Percentiles rank a stretch among this genome's conserved stretches.
phyloP scores from a whole-genome alignment of 1,140 invertebrate species.

The Listronotus bonariensis region DNA sequence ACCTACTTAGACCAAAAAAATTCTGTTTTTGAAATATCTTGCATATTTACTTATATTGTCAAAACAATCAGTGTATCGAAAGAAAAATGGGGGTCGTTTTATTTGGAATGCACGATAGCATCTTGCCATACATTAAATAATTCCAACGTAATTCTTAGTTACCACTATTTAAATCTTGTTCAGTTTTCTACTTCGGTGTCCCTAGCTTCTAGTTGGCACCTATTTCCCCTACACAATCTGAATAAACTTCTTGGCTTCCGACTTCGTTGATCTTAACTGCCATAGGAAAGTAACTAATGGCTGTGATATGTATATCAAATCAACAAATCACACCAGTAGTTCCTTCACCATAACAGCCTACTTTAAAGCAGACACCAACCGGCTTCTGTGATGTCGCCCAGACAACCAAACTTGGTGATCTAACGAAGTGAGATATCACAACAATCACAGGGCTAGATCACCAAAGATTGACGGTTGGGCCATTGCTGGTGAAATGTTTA shows the following conservation, averaged over 20 bases:
- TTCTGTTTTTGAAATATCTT: too few species aligned
- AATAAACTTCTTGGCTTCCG: neutral
- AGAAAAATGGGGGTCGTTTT: too few species aligned
- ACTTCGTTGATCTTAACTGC: conserved; percentile 10
- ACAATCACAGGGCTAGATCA: conserved; percentile 56
- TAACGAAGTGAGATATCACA: conserved; percentile 45
- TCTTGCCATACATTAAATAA: too few species aligned
- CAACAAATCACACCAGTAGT: conserved; percentile 53
- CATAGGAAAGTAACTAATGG: conserved; percentile 53
- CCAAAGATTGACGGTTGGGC: conserved; percentile 49
- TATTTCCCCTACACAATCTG: neutral
- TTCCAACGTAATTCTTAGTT: too few species aligned
- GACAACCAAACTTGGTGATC: conserved; percentile 45
- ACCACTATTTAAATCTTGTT: too few species aligned
- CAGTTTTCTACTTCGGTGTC: too few species aligned
- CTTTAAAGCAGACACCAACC: neutral
- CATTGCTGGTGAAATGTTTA: neutral
- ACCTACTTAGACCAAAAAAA: too few species aligned
- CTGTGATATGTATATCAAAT: conserved; percentile 54
- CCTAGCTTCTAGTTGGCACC: neutral
- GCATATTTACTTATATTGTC: too few species aligned
- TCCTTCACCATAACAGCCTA: conserved; percentile 44
- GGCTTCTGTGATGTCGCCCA: conserved; percentile 11
- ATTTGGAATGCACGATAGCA: too few species aligned
- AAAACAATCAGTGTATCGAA: too few species aligned